phyloP scores from a whole-genome alignment of 2,888 invertebrate species.

The Volucella inflata region DNA sequence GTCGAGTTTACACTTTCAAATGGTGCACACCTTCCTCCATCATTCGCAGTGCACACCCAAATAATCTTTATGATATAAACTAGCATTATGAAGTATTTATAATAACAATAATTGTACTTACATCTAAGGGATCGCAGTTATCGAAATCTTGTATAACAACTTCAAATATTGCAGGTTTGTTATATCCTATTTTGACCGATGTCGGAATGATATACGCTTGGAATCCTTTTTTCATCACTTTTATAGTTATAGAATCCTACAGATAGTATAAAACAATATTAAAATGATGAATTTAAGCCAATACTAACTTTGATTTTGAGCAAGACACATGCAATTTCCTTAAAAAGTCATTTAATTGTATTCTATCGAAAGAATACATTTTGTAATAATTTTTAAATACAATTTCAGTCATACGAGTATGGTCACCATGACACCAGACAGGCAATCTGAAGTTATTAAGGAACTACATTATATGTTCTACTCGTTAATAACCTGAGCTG shows the following conservation, averaged over 20 bases:
- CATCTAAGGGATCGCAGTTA: constrained; percentile 60
- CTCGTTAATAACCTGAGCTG: too few species aligned
- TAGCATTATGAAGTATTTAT: background rate
- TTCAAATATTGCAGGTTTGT: constrained; percentile 68
- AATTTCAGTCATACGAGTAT: too few species aligned
- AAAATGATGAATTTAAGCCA: background rate
- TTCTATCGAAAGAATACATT: too few species aligned
- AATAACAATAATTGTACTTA: constrained; percentile 1
- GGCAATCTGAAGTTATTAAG: too few species aligned
- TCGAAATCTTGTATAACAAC: constrained; percentile 70
- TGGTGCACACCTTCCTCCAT: constrained; percentile 47
- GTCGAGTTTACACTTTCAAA: constrained; percentile 41
- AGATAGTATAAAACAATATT: background rate
- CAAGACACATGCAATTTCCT: background rate
- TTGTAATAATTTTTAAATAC: too few species aligned
- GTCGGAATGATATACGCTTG: constrained; percentile 73
- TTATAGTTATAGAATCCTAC: constrained; percentile 65
- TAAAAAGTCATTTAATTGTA: too few species aligned
- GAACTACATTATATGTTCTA: too few species aligned
- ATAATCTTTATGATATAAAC: constrained; percentile 29
- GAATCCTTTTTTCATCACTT: constrained; percentile 71
- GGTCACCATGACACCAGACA: too few species aligned
- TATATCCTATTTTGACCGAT: constrained; percentile 68
- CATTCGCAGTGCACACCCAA: constrained; percentile 59
- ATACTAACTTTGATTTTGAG: too few species aligned